Evolutionary conservation across 2,888 invertebrate species (phyloP).

Genomic region (Lumbricus terrestris): DNA sequence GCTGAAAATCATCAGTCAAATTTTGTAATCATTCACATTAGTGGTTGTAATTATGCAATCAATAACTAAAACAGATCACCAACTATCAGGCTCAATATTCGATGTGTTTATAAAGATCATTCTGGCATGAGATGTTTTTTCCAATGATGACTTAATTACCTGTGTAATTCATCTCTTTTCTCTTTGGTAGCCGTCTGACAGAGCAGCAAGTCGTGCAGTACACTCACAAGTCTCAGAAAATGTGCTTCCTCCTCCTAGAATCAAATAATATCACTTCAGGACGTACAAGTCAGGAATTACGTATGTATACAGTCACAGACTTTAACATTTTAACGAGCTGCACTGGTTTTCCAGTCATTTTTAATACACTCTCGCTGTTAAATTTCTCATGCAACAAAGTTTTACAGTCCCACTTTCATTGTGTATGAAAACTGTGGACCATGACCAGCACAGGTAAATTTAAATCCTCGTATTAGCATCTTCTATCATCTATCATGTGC

Average conservation of each 20-base stretch:
- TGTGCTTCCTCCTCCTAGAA: conserved; percentile 70
- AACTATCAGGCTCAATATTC: too few species aligned
- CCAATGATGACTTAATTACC: conserved; percentile 52
- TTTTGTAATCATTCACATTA: too few species aligned
- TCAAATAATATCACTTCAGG: conserved; percentile 17
- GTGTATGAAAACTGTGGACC: neutral
- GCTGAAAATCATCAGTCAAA: too few species aligned
- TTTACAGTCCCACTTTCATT: neutral
- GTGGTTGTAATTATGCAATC: too few species aligned
- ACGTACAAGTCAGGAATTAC: neutral
- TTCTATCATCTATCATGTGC: too few species aligned
- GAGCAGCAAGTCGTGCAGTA: conserved; percentile 72
- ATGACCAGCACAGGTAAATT: too few species aligned
- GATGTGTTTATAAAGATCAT: neutral
- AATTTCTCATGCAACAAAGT: neutral
- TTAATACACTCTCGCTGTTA: too few species aligned
- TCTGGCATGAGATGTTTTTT: neutral
- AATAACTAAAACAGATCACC: too few species aligned
- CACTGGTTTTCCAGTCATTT: too few species aligned
- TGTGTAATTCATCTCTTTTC: conserved; percentile 70
- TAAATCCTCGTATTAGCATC: too few species aligned
- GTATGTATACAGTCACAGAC: neutral
- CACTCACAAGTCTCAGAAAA: conserved; percentile 71
- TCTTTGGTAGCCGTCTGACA: conserved; percentile 65
- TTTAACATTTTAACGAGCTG: neutral